Evolutionary conservation across 2,888 invertebrate genomes (phyloP).

Genomic region (Volucella inflata): DNA sequence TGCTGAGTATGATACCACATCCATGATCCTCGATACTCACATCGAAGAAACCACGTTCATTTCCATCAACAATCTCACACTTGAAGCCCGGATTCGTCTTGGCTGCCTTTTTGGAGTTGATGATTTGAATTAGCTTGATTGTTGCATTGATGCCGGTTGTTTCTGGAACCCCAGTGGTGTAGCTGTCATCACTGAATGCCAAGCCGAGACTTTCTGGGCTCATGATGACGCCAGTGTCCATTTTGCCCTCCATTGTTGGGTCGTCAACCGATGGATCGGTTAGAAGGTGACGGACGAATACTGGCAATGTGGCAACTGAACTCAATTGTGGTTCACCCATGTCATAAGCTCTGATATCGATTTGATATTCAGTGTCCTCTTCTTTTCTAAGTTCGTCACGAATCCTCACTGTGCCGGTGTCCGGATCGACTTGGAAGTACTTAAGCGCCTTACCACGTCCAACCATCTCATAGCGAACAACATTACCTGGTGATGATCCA

Average conservation of each 20-base stretch:
- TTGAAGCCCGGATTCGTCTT: constrained; percentile 86
- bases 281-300: constrained; percentile 92
- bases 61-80: constrained; percentile 91
- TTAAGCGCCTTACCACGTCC: constrained; percentile 92
- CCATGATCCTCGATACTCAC: constrained; percentile 91
- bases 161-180: constrained; percentile 92
- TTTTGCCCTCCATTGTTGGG: constrained; percentile 77
- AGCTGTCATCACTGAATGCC: constrained; percentile 94
- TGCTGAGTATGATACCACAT: constrained; percentile 90
- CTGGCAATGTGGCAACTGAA: constrained; percentile 91
- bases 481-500: constrained; percentile 93
- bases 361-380: constrained; percentile 93
- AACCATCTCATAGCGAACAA: constrained; percentile 90
- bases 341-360: constrained; percentile 93
- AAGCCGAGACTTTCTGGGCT: constrained; percentile 86
- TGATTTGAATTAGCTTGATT: constrained; percentile 83
- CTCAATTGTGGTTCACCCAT: constrained; percentile 93
- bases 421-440: constrained; percentile 94
- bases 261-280: constrained; percentile 87
- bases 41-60: constrained; percentile 88
- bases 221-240: constrained; percentile 80
- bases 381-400: constrained; percentile 94
- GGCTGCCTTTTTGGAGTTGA: constrained; percentile 82
- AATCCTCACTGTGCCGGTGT: constrained; percentile 91
- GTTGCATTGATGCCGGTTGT: constrained; percentile 82